Evolutionary conservation across 1,140 invertebrate species (phyloP).

Genomic region (Diprion similis): DNA sequence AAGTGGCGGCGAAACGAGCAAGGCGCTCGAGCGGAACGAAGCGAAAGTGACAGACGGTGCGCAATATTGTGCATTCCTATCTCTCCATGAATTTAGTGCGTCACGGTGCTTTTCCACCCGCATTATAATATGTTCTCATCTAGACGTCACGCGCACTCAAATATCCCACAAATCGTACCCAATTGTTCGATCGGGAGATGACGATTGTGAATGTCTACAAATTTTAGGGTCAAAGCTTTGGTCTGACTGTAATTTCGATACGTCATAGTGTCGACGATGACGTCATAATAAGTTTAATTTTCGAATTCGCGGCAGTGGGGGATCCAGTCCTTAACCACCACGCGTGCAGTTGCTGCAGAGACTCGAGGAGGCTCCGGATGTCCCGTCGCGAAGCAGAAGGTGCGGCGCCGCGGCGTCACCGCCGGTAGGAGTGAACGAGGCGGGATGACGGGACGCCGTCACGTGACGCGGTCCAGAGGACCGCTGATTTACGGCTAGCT

Average conservation of each 20-base stretch:
- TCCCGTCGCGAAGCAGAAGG: neutral
- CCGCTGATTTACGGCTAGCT: conserved; percentile 51
- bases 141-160: neutral
- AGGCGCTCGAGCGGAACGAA: conserved; percentile 43
- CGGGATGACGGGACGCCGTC: conserved; percentile 38
- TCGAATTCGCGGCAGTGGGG: too few relatives aligned
- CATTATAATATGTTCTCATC: neutral
- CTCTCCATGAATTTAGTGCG: conserved; percentile 44
- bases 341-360: neutral
- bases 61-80: conserved; percentile 50
- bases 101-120: conserved; percentile 1
- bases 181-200: neutral
- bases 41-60: conserved; percentile 43
- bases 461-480: conserved; percentile 34
- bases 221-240: too few relatives aligned
- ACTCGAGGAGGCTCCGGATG: neutral
- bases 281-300: too few relatives aligned
- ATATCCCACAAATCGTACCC: neutral
- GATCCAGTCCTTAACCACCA: too few relatives aligned
- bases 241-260: too few relatives aligned
- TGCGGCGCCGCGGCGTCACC: conserved; percentile 5
- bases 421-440: neutral
- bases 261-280: too few relatives aligned
- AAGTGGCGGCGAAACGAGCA: conserved; percentile 10
- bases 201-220: neutral